phyloP scores from a whole-genome alignment of 2,888 invertebrate species.

The Rhamnusium bicolor region DNA sequence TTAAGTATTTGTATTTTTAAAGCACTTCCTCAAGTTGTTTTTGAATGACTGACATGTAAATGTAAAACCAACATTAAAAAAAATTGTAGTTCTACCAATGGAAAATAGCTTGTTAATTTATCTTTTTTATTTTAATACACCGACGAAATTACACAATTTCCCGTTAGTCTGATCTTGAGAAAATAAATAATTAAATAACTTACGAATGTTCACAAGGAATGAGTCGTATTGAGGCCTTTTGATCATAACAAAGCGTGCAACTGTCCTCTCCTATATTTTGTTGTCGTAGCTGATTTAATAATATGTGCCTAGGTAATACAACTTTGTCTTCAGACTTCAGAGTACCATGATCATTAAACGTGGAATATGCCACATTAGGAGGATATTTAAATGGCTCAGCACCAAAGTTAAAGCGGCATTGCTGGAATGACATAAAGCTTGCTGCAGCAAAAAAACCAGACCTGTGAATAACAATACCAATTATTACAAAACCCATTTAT shows the following conservation, averaged over 20 bases:
- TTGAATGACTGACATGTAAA: too few relatives aligned
- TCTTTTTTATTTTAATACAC: too few relatives aligned
- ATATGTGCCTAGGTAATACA: constrained; percentile 88
- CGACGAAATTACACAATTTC: too few relatives aligned
- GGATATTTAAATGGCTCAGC: constrained; percentile 84
- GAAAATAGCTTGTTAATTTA: too few relatives aligned
- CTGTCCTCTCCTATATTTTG: constrained; percentile 86
- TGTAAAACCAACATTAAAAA: too few relatives aligned
- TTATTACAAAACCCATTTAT: too few relatives aligned
- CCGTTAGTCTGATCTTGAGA: too few relatives aligned
- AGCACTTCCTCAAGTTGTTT: too few relatives aligned
- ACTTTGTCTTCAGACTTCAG: constrained; percentile 83
- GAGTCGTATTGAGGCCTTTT: constrained; percentile 81
- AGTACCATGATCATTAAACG: constrained; percentile 85
- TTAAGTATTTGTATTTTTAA: too few relatives aligned
- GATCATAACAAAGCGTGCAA: constrained; percentile 91
- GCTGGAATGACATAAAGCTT: constrained; percentile 97
- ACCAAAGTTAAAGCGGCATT: constrained; percentile 95
- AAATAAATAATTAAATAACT: constrained; percentile 59
- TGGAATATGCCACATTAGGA: constrained; percentile 78
- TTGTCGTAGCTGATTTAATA: constrained; percentile 81
- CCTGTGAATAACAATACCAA: constrained; percentile 74
- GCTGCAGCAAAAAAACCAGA: constrained; percentile 95
- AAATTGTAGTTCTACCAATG: too few relatives aligned
- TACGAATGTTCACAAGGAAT: constrained; percentile 90